phyloP scores from a whole-genome alignment of 2,888 invertebrate species.

The Allolobophora icterica region DNA sequence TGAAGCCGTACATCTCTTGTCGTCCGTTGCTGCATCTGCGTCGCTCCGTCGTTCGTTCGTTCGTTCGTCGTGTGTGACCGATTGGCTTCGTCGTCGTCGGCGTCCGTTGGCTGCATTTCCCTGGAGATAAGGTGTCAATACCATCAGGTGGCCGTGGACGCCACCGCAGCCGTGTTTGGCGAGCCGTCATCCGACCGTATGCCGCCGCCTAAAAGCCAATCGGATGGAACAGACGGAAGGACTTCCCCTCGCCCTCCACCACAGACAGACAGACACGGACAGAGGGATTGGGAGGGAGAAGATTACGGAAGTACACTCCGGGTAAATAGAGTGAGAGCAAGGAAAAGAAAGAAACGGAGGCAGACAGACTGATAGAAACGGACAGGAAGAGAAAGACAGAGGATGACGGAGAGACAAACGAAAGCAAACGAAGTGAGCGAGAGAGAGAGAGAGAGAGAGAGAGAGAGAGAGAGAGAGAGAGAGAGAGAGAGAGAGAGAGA shows the following conservation, averaged over 20 bases:
- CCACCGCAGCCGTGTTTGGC: not conserved
- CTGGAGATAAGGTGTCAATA: slow-evolving; percentile 12
- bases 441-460: not conserved
- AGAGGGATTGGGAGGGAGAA: not conserved
- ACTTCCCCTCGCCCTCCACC: not conserved
- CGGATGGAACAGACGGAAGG: slow-evolving; percentile 24
- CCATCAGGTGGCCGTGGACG: not conserved
- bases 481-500: not conserved
- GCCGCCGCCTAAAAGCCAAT: slow-evolving; percentile 23
- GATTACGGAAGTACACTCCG: not conserved
- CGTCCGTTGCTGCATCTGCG: not conserved
- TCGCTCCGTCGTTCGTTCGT: not conserved
- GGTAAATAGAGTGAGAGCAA: not conserved
- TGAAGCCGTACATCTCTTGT: not conserved
- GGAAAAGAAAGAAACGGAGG: not conserved
- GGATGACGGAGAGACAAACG: not conserved
- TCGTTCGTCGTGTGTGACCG: not conserved
- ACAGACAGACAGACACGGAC: not conserved
- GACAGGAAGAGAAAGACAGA: not conserved
- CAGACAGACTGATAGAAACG: not conserved
- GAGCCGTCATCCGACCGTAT: not conserved
- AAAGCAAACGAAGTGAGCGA: not conserved
- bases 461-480: not conserved
- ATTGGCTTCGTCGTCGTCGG: slow-evolving; percentile 12
- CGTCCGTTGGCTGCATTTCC: not conserved